These are phyloP conservation scores for Stenichneumon culpator DNA, from an alignment of 2,888 invertebrate genomes.

Conservation along the genomic window DNA sequence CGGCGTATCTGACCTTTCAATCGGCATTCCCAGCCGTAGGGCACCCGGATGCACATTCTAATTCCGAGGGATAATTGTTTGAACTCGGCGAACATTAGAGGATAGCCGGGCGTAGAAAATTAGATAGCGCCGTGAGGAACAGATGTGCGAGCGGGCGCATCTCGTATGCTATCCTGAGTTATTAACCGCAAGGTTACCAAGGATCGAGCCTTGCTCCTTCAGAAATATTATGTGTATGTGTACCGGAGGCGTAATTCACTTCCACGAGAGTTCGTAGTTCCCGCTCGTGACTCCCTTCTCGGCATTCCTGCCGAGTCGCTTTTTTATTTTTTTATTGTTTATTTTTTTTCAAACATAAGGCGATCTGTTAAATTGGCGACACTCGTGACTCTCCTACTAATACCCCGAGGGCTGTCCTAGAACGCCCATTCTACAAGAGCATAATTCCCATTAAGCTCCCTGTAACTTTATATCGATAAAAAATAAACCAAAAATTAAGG, in stretches of 20 bases:
- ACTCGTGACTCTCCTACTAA: slow-evolving; percentile 30
- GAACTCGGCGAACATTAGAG: slow-evolving; percentile 63
- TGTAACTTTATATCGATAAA: too few species aligned
- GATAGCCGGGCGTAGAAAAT: slow-evolving; percentile 63
- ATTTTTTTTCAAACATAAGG: not conserved
- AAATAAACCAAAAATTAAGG: too few species aligned
- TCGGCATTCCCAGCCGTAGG: slow-evolving; percentile 25
- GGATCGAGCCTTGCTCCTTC: slow-evolving; percentile 48
- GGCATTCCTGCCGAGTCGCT: slow-evolving; percentile 36
- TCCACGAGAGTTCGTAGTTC: slow-evolving; percentile 54
- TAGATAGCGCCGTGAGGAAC: slow-evolving; percentile 40
- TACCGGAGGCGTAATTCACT: slow-evolving; percentile 49
- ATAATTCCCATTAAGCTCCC: not conserved
- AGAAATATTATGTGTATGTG: slow-evolving; percentile 44
- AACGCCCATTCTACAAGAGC: too few species aligned
- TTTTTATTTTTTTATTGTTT: not conserved
- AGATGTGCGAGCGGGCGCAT: slow-evolving; percentile 30
- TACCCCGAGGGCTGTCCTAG: not conserved
- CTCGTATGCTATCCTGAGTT: slow-evolving; percentile 65
- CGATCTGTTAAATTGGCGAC: slow-evolving; percentile 32
- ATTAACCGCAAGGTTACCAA: slow-evolving; percentile 71
- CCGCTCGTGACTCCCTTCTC: slow-evolving; percentile 56
- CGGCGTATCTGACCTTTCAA: slow-evolving; percentile 17
- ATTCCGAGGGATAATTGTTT: slow-evolving; percentile 66
- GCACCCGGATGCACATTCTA: slow-evolving; percentile 55